Evolutionary conservation across 2,888 invertebrate genomes (phyloP).

Genomic region (Macrophya alboannulata): DNA sequence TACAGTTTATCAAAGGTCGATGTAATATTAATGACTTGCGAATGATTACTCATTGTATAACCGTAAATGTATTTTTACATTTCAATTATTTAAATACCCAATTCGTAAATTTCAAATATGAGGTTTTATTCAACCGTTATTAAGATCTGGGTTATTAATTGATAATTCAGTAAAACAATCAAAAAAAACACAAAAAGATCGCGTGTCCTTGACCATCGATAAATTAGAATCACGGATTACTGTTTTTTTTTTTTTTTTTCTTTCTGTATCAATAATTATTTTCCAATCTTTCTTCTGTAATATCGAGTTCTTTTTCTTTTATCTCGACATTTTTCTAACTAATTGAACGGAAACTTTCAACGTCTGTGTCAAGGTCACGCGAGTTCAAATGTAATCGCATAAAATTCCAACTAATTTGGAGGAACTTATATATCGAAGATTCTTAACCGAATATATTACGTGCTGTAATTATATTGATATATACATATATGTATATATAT

Average conservation of each 20-base stretch:
- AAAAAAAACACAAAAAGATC: not conserved
- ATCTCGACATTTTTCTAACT: not conserved
- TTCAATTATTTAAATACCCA: not conserved
- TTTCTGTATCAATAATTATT: not conserved
- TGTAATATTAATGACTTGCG: not conserved
- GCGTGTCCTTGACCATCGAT: not conserved
- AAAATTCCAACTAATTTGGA: not conserved
- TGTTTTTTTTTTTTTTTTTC: not conserved
- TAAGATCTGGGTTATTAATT: not conserved
- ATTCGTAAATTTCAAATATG: not conserved
- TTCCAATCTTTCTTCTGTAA: not conserved
- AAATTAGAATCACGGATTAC: not conserved
- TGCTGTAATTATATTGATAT: not conserved
- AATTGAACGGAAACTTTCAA: not conserved
- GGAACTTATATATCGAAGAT: not conserved
- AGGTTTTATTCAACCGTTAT: not conserved
- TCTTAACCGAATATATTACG: not conserved
- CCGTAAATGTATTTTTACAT: not conserved
- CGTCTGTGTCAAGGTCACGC: conserved; percentile 18
- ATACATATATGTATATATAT: no score
- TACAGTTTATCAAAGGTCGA: not conserved
- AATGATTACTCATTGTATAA: not conserved
- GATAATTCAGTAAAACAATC: not conserved
- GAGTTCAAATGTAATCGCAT: conserved; percentile 28
- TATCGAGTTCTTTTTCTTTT: not conserved